Base-by-base conservation (phyloP, 2,888 invertebrate genomes). In the Chymomyza caudatula region DNA sequence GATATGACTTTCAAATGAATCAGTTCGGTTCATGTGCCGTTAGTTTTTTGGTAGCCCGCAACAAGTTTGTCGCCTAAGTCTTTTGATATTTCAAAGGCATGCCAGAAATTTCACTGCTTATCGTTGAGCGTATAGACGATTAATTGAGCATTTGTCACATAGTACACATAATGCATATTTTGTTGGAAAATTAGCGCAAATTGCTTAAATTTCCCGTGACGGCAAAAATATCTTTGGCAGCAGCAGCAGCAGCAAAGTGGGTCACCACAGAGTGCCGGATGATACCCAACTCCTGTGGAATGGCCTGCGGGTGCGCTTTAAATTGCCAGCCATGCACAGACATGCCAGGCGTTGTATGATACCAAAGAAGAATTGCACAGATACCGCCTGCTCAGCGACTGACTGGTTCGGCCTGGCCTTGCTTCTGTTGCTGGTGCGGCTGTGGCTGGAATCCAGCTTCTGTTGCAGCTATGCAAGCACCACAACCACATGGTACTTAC, bases 251-350 rank as follows among this genome's bases (percentile, higher is more conserved):
- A 4, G 4, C n/a, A 70, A 79, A 81, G 78, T 78, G 76, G 76
- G 76, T 78, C 77, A 78, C 47, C 13, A 8, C 47, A 6, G 4
- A 37, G 47, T 42, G 65, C 55, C 55, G 55, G 54, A 49, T 17
- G 13, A 20, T 15, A 51, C 13, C 51, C 51, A 51, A 22, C 51
- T 71, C 65, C 71, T 74, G 71, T 74, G 67, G 75, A 70, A 71
- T 75, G 71, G 85, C 85, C 80, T 76, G 80, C 80, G 80, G 80
- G 80, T 81, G 85, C 80, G 67, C 74, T 76, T 78, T 62, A 74
- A 80, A 78, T 84, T 78, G 84, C 71, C 71, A 73, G 73, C 75
- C 47, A 47, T 47, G 29, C 62, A 71, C 61, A 60, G 65, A 74
- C 76, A 78, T 78, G 71, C 19, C 19, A 47, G 15, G 47, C 47